phyloP scores from a whole-genome alignment of 2,888 invertebrate species.

The Epirrhoe alternata region DNA sequence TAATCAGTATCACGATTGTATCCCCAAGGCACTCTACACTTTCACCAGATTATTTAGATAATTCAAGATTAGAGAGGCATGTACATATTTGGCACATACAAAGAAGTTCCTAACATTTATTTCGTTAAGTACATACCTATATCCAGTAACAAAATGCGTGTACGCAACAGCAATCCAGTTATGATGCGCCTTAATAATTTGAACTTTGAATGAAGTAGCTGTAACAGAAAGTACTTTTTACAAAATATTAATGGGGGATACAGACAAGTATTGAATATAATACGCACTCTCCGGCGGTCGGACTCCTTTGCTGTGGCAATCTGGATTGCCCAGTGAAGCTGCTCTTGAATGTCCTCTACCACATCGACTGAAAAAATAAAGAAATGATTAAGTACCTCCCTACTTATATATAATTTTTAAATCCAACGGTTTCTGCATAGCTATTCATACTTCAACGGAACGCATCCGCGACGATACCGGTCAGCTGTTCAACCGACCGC shows the following conservation, averaged over 20 bases:
- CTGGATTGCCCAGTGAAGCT: constrained; percentile 89
- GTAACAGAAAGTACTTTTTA: constrained; percentile 56
- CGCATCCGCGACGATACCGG: too few relatives aligned
- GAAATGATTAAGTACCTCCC: too few relatives aligned
- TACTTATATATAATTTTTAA: too few relatives aligned
- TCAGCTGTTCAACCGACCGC: too few relatives aligned
- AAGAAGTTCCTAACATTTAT: constrained; percentile 1
- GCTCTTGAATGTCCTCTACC: constrained; percentile 91
- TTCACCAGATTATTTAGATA: too few relatives aligned
- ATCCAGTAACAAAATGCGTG: constrained; percentile 97
- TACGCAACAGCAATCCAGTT: constrained; percentile 99
- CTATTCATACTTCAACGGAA: too few relatives aligned
- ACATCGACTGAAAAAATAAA: constrained; percentile 69
- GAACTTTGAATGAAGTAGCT: constrained; percentile 91
- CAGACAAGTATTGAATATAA: constrained; percentile 21
- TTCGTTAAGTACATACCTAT: constrained; percentile 80
- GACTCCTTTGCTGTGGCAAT: constrained; percentile 75
- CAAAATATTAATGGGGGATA: constrained; percentile 18
- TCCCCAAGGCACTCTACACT: too few relatives aligned
- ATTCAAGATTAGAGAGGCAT: too few relatives aligned
- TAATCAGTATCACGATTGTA: too few relatives aligned
- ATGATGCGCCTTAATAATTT: constrained; percentile 98
- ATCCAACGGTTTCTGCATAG: too few relatives aligned
- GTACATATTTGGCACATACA: too few relatives aligned
- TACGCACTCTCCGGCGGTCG: constrained; percentile 76